These are phyloP conservation scores for Melanotaenia trifasciata DNA, from an alignment of 2,797 vertebrate genomes.

Conservation along the genomic window DNA sequence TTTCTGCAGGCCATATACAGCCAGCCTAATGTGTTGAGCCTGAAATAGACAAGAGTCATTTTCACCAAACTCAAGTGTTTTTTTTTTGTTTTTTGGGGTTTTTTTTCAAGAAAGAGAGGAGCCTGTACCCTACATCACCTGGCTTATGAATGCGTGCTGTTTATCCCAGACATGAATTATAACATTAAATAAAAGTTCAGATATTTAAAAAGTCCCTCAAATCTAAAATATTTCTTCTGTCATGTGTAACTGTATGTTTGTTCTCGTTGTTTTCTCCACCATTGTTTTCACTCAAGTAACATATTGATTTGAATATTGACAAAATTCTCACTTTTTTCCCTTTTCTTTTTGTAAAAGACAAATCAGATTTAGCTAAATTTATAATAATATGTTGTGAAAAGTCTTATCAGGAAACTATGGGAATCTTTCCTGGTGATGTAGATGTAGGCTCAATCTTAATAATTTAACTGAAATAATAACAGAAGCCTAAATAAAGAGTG, in stretches of 20 bases:
- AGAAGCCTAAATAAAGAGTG: slow-evolving; percentile 10
- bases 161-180: neutral
- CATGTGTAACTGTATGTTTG: neutral
- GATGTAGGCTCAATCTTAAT: neutral
- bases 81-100: too few relatives aligned
- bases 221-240: neutral
- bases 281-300: neutral
- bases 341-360: neutral
- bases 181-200: neutral
- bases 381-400: neutral
- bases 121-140: neutral
- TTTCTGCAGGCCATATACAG: slow-evolving; percentile 82
- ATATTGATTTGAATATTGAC: neutral
- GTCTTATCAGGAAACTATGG: neutral
- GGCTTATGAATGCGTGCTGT: neutral
- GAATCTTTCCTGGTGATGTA: neutral
- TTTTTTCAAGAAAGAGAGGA: neutral
- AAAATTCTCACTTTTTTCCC: too few relatives aligned
- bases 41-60: slow-evolving; percentile 77
- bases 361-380: neutral
- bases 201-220: neutral
- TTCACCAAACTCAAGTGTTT: slow-evolving; percentile 42
- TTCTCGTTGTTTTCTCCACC: neutral
- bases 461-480: neutral
- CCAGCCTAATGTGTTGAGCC: slow-evolving; percentile 71